These are phyloP conservation scores for Tupaia tana DNA, from an alignment of 2,113 vertebrate genomes.

Conservation along the genomic window DNA sequence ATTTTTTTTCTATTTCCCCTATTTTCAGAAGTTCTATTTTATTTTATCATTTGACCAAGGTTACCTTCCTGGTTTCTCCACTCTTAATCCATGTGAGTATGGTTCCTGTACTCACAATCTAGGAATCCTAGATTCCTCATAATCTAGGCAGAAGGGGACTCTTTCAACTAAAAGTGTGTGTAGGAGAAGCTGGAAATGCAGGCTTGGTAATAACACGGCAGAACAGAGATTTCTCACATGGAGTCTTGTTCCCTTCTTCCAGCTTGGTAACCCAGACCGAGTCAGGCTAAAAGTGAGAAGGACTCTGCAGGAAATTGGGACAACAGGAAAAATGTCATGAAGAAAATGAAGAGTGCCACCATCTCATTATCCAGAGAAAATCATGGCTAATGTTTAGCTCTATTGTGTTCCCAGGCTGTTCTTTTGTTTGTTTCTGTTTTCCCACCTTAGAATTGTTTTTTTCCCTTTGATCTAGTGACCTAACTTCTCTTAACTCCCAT, in stretches of 20 bases:
- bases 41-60: not conserved
- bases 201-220: not conserved
- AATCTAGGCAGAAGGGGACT: not conserved
- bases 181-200: not conserved
- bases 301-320: not conserved
- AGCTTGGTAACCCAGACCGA: too few relatives aligned
- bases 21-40: conserved; percentile 9
- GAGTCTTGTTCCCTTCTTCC: not conserved
- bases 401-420: not conserved
- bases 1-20: not conserved
- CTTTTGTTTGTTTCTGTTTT: not conserved
- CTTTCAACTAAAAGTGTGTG: not conserved
- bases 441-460: not conserved
- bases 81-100: too few relatives aligned
- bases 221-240: not conserved
- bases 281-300: not conserved
- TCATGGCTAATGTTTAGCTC: not conserved
- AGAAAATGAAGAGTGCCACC: not conserved
- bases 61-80: not conserved
- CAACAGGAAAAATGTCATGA: not conserved
- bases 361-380: not conserved
- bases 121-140: too few relatives aligned
- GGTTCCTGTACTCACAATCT: too few relatives aligned
- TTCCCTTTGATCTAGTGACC: not conserved
- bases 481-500: not conserved